Percentiles rank a stretch among this genome's conserved stretches.
Conservation (phyloP, 1,140 invertebrate species). For the Lithobius niger region DNA sequence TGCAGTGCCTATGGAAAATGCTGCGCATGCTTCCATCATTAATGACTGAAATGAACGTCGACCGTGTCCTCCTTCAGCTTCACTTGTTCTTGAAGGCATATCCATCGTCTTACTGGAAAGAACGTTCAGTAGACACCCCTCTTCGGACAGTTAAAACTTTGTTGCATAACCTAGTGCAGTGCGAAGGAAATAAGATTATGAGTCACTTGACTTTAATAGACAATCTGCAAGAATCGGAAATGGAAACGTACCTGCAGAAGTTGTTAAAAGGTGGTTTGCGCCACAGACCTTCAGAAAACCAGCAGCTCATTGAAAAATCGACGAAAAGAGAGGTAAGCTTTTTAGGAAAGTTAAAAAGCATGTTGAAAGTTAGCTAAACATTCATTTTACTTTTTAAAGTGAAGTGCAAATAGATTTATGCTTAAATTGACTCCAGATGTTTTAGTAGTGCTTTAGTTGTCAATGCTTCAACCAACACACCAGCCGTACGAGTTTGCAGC, state of each 20-base stretch:
- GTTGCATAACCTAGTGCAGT: conserved; percentile 58
- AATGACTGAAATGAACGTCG: conserved; percentile 60
- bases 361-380: too few relatives aligned
- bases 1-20: conserved; percentile 65
- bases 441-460: too few relatives aligned
- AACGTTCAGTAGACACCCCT: conserved; percentile 56
- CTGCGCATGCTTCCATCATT: conserved; percentile 61
- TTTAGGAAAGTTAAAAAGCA: too few relatives aligned
- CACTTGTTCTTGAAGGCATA: conserved; percentile 74
- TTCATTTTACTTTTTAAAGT: too few relatives aligned
- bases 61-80: conserved; percentile 63
- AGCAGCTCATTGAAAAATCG: conserved; percentile 21
- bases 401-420: too few relatives aligned
- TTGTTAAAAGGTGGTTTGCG: conserved; percentile 36
- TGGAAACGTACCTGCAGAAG: conserved; percentile 62
- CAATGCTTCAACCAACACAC: too few relatives aligned
- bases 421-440: too few relatives aligned
- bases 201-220: conserved; percentile 64
- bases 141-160: conserved; percentile 81
- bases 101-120: conserved; percentile 64
- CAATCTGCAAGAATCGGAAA: conserved; percentile 61
- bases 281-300: conserved; percentile 26
- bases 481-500: too few relatives aligned
- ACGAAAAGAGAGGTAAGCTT: conserved; percentile 14
- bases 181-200: conserved; percentile 37